Conservation (phyloP, 1,140 invertebrate genomes). For the Papilio polytes region DNA sequence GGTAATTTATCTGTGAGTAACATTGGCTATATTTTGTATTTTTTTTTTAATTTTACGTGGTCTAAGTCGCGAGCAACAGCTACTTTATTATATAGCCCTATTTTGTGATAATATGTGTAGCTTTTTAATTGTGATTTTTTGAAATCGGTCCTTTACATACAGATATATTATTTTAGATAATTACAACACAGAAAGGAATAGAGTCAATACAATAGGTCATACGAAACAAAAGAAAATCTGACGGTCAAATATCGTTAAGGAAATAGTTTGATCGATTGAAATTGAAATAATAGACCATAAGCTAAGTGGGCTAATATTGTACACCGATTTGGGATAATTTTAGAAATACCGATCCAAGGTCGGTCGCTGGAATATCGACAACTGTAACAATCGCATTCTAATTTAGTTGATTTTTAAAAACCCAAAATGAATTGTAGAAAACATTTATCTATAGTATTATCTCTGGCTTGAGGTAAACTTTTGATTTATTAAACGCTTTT, state of each 20-base stretch:
- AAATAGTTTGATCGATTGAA: neutral
- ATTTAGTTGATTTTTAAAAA: neutral
- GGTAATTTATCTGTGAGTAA: too few relatives aligned
- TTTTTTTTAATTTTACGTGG: too few relatives aligned
- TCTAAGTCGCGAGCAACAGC: too few relatives aligned
- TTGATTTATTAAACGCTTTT: constrained; percentile 10
- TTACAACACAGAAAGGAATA: neutral
- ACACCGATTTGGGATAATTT: neutral
- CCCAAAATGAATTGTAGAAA: neutral
- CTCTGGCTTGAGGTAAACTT: neutral
- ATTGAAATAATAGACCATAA: neutral
- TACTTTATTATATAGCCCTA: too few relatives aligned
- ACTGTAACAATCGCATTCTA: neutral
- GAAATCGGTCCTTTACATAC: too few relatives aligned
- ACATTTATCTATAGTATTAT: neutral
- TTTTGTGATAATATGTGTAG: too few relatives aligned
- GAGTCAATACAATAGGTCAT: neutral
- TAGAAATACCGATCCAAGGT: neutral
- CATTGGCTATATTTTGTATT: too few relatives aligned
- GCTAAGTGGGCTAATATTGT: too few relatives aligned
- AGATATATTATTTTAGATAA: neutral
- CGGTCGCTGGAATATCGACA: neutral
- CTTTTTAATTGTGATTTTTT: too few relatives aligned
- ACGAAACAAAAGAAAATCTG: neutral
- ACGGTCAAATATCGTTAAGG: neutral